These are phyloP conservation scores for Eumacrocentrus americanus DNA, from an alignment of 2,888 invertebrate species.

Conservation along the genomic window DNA sequence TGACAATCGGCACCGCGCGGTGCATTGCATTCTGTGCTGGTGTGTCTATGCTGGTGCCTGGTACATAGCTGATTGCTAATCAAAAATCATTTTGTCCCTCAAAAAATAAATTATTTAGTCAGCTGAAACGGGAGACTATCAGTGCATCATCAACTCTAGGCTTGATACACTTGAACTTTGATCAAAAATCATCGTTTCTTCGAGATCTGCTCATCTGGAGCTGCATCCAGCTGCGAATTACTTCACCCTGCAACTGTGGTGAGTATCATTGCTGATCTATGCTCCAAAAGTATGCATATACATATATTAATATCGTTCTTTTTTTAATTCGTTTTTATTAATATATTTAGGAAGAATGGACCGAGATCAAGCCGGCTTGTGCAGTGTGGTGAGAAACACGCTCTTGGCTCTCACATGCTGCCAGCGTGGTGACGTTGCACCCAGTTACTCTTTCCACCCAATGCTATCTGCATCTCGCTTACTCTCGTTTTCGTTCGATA, in stretches of 20 bases:
- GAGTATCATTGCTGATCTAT: constrained; percentile 4
- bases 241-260: constrained; percentile 8
- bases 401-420: constrained; percentile 29
- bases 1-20: too few relatives aligned
- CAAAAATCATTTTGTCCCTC: too few relatives aligned
- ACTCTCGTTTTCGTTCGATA: constrained; percentile 11
- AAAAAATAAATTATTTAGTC: too few relatives aligned
- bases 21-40: too few relatives aligned
- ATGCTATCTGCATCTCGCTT: constrained; percentile 4
- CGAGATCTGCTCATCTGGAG: not conserved
- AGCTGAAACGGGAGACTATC: too few relatives aligned
- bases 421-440: constrained; percentile 29
- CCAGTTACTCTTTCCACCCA: constrained; percentile 12
- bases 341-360: not conserved
- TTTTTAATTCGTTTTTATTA: not conserved
- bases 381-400: not conserved
- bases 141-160: too few relatives aligned
- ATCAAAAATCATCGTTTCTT: not conserved
- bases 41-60: too few relatives aligned
- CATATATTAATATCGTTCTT: not conserved
- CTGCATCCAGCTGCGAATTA: not conserved
- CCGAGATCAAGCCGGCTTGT: constrained; percentile 7
- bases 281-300: not conserved
- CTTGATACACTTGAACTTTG: not conserved
- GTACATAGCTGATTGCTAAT: too few relatives aligned